Evolutionary conservation across 2,113 vertebrate species (phyloP), one percentile per base, ranked within the genome.

Genomic region (Empidonax alnorum): DNA sequence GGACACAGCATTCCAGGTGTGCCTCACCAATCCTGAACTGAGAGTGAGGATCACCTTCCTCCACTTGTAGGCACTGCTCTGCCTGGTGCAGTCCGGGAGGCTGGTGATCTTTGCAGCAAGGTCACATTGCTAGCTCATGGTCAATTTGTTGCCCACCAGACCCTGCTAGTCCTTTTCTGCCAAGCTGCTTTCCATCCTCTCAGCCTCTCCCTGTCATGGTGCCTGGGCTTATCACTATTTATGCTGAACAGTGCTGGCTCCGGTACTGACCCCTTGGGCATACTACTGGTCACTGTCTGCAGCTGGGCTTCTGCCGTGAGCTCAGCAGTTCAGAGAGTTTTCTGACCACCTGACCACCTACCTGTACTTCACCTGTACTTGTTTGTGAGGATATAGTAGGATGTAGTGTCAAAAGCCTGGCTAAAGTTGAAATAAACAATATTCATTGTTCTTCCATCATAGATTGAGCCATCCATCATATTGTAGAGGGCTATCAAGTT

Each of bases 361-460:
- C 7, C 33, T 41, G 12, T 61, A 24, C 22, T 68, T 80, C 21
- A 58, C 15, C 59, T 55, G 18, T 59, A 35, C 23, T 39, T 41
- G 15, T 35, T 28, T 49, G 1, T 68, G 19, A 84, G 49, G 24
- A 53, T 59, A 25, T 53, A 39, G 21, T 33, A 71, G 20, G 59
- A 53, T 25, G 9, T 56, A 66, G n/a, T 33, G 14, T 72, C 0
- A 0, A 58, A 91, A 76, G 12, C 9, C 2, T 50, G 42, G 37
- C 56, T 86, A 2, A 89, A 91, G n/a, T 25, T 75, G 31, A 52
- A 75, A 74, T 84, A 39, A 74, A 53, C 18, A 58, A 11, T 33
- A 20, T 13, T 67, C 27, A 11, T 52, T 82, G 33, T 24, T 81
- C 33, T 59, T 67, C 44, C 28, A 14, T 59, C 52, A 52, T n/a